Evolutionary conservation across 2,888 invertebrate genomes (phyloP), one percentile per base, ranked within the genome.

Genomic region (Polydrusus tereticollis): DNA sequence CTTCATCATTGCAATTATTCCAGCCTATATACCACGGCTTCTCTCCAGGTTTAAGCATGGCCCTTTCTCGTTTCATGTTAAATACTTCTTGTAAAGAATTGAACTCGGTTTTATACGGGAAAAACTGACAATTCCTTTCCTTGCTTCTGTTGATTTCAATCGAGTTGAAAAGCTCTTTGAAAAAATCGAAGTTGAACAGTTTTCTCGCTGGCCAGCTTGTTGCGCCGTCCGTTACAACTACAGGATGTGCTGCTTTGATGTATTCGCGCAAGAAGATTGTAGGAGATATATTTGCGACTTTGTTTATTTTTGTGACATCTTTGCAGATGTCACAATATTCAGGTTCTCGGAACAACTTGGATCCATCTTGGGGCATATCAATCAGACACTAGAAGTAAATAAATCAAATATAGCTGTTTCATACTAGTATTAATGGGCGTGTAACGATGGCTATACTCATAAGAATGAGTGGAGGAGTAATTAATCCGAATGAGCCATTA

Each of bases 1-100:
- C 94, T 52, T 90, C 89, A 29, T 94, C 91, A 83, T 96, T 94
- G 83, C 98, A 98, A 81, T 98, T 98, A 83, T 97, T 97, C 98
- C 98, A 92, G 1, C 92, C 92, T 45, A 92, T 89, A 80, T 92
- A 92, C 89, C 89, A 89, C 0, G 88, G 86, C 29, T 83, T 77
- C 21, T 87, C 86, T 0, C 84, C 84, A 2, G 77, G 72, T 68
- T 78, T 78, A 20, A 93, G 85, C 63, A 89, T 87, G 0, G 95
- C 92, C 69, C 96, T 87, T 5, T 88, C 88, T 7, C 86, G 85
- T 29, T 90, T 90, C 95, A 97, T 97, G 64, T 89, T 88, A 76
- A 98, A 91, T 0, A 95, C 96, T 74, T 98, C 94, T 58, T 88
- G 87, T 0, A 98, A 87, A 52, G 90, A 91, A 29, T 86, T 87